A percentile compares a stretch with the other conserved stretches of the same genome.
These are phyloP conservation scores for Lucifuga dentata DNA, from an alignment of 2,113 vertebrate genomes.

Conservation along the genomic window DNA sequence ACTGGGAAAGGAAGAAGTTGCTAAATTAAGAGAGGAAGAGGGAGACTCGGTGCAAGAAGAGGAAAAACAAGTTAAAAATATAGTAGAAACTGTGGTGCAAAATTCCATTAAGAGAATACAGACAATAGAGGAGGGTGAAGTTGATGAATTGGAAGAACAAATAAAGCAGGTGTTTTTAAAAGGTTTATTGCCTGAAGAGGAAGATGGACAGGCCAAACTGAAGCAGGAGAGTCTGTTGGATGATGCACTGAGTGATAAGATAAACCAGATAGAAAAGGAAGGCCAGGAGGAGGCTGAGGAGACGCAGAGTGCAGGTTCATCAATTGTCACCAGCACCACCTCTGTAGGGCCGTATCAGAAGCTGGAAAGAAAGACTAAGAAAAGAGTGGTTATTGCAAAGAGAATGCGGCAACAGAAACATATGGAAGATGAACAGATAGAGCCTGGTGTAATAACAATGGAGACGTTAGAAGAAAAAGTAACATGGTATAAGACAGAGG, in stretches of 20 bases:
- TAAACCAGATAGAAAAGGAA: constrained; percentile 56
- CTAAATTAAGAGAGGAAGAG: constrained; percentile 45
- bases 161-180: constrained; percentile 75
- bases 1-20: constrained; percentile 66
- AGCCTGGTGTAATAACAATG: not conserved
- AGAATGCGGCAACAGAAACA: not conserved
- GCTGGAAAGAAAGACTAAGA: constrained; percentile 29
- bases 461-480: constrained; percentile 10
- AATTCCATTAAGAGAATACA: constrained; percentile 24
- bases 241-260: constrained; percentile 49
- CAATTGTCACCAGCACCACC: not conserved
- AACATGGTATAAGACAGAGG: constrained; percentile 9
- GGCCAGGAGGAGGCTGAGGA: constrained; percentile 45
- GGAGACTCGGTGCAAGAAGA: constrained; percentile 5
- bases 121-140: constrained; percentile 30
- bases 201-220: constrained; percentile 31
- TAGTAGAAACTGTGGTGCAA: constrained; percentile 26
- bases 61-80: constrained; percentile 3
- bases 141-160: constrained; percentile 70
- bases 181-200: constrained; percentile 64
- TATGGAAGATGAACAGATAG: not conserved
- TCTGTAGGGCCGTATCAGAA: constrained; percentile 26
- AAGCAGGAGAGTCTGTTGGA: constrained; percentile 18
- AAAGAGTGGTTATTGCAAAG: constrained; percentile 49
- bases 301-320: not conserved